These are phyloP conservation scores for Rhynchomys soricoides DNA, from an alignment of 2,113 vertebrate species.

Conservation along the genomic window DNA sequence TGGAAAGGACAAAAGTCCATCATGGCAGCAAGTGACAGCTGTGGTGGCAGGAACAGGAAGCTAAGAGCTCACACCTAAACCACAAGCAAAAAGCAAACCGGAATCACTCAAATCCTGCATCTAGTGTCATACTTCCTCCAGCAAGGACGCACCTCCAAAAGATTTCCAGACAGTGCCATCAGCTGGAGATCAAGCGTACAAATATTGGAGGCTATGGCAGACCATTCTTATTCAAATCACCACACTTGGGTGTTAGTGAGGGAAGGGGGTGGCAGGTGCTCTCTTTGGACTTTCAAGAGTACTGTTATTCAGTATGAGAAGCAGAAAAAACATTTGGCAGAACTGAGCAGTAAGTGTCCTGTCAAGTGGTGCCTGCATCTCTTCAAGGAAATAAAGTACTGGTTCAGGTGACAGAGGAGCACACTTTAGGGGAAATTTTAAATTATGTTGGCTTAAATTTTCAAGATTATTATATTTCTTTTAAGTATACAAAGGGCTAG, in stretches of 20 bases:
- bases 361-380: background rate
- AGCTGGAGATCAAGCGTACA: background rate
- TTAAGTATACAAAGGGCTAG: background rate
- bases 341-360: background rate
- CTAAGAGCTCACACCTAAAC: background rate
- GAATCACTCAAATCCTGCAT: too few species aligned
- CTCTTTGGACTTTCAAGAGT: constrained; percentile 1
- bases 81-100: background rate
- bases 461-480: background rate
- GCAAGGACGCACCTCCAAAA: background rate
- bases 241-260: background rate
- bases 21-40: background rate
- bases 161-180: background rate
- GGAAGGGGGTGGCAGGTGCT: background rate
- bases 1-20: background rate
- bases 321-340: background rate
- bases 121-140: background rate
- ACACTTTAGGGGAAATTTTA: background rate
- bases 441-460: background rate
- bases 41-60: background rate
- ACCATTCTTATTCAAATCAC: background rate
- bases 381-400: background rate
- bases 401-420: background rate
- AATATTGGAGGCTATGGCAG: background rate
- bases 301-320: background rate